These are phyloP conservation scores for Cylloceria caligata DNA, from an alignment of 2,888 invertebrate genomes.

Conservation along the genomic window DNA sequence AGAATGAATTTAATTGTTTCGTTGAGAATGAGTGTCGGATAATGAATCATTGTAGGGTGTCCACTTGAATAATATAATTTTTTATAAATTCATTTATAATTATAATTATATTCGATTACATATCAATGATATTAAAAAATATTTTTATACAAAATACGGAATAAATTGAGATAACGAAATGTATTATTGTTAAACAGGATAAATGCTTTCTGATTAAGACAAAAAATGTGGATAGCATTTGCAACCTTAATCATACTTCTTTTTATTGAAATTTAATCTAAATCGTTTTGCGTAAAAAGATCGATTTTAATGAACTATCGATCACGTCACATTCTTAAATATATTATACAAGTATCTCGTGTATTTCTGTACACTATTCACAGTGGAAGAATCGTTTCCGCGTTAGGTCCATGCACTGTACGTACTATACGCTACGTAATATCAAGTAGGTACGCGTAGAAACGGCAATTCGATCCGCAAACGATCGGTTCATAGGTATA, in stretches of 20 bases:
- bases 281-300: not conserved
- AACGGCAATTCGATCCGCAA: slow-evolving; percentile 44
- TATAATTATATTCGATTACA: too few relatives aligned
- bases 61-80: not conserved
- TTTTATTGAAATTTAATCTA: not conserved
- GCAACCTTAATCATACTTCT: not conserved
- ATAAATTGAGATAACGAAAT: too few relatives aligned
- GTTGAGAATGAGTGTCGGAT: slow-evolving; percentile 52
- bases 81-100: too few relatives aligned
- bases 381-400: slow-evolving; percentile 34
- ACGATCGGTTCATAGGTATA: slow-evolving; percentile 19
- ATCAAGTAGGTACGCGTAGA: slow-evolving; percentile 8
- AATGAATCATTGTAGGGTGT: slow-evolving; percentile 24
- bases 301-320: slow-evolving; percentile 16
- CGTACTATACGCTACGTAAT: slow-evolving; percentile 1
- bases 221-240: too few relatives aligned
- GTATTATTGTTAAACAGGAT: too few relatives aligned
- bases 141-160: too few relatives aligned
- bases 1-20: slow-evolving; percentile 51
- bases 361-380: not conserved
- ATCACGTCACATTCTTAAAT: slow-evolving; percentile 3
- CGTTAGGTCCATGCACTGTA: slow-evolving; percentile 10
- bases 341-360: slow-evolving; percentile 12
- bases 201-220: too few relatives aligned
- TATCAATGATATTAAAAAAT: too few relatives aligned